These are phyloP conservation scores for Campoplex nolae DNA, from an alignment of 2,888 invertebrate genomes.

Conservation along the genomic window DNA sequence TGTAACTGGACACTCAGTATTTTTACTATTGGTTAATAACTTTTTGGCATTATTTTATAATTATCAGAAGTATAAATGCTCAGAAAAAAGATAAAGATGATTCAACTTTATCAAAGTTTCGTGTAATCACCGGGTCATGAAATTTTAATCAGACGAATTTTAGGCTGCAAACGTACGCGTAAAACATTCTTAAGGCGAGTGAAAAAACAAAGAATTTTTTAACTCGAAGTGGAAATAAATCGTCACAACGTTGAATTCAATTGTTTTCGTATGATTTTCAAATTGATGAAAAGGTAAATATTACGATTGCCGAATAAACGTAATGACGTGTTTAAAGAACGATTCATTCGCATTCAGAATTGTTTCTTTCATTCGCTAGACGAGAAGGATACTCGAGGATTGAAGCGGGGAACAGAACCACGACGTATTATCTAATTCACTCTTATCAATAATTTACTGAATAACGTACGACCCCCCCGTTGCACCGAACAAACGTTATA, in stretches of 20 bases:
- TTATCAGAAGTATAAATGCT: background rate
- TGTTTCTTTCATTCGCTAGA: conserved; percentile 8
- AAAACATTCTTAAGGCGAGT: background rate
- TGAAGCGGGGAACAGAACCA: background rate
- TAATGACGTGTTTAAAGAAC: background rate
- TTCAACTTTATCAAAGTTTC: too few relatives aligned
- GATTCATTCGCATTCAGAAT: conserved; percentile 5
- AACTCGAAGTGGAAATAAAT: background rate
- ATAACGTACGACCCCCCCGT: conserved; percentile 13
- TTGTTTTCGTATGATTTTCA: background rate
- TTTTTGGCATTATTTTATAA: background rate
- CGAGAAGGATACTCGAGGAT: conserved; percentile 3
- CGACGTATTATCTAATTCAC: conserved; percentile 58
- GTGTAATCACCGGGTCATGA: too few relatives aligned
- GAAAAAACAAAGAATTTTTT: background rate
- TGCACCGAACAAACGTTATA: conserved; percentile 29
- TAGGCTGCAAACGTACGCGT: background rate
- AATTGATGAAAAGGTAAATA: background rate
- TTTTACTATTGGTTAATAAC: too few relatives aligned
- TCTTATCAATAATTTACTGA: conserved; percentile 54
- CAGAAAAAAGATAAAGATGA: too few relatives aligned
- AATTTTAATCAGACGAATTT: background rate
- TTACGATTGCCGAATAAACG: background rate
- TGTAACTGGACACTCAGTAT: too few relatives aligned
- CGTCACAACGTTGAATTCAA: background rate